These are phyloP conservation scores for Poeciliopsis turneri DNA, from an alignment of 2,797 vertebrate genomes.

Conservation along the genomic window DNA sequence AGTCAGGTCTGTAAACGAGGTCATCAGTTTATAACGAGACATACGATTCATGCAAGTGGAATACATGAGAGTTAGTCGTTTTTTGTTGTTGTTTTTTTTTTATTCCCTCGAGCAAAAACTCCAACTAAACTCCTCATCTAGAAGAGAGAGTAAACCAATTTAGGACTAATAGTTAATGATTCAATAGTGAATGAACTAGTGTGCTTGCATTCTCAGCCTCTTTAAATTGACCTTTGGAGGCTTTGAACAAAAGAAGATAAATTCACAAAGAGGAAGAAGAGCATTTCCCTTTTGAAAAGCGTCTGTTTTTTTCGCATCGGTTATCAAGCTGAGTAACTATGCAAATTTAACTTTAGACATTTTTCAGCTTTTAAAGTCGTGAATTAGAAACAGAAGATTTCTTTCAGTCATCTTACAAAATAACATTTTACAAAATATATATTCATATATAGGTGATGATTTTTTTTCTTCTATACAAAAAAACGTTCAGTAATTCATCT, in stretches of 20 bases:
- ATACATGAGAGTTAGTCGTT: neutral
- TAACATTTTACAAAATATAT: constrained; percentile 44
- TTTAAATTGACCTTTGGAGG: neutral
- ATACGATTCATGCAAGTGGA: neutral
- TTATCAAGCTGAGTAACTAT: neutral
- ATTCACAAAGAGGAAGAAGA: constrained; percentile 20
- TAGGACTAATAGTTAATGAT: neutral
- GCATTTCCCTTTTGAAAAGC: constrained; percentile 3
- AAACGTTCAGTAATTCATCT: constrained; percentile 59
- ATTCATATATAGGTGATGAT: constrained; percentile 21
- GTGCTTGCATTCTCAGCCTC: neutral
- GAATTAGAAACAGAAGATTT: neutral
- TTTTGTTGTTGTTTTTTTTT: neutral
- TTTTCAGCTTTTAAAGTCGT: neutral
- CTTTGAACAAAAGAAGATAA: neutral
- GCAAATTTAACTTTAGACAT: neutral
- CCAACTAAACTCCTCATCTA: neutral
- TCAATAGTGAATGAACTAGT: neutral
- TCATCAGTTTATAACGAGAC: neutral
- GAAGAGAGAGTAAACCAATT: neutral
- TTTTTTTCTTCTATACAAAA: constrained; percentile 63
- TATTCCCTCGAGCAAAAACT: neutral
- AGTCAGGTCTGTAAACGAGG: neutral
- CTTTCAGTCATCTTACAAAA: constrained; percentile 22
- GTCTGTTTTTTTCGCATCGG: neutral